Base-by-base conservation (phyloP, 1,140 invertebrate genomes). In the Drosophila repletoides region DNA sequence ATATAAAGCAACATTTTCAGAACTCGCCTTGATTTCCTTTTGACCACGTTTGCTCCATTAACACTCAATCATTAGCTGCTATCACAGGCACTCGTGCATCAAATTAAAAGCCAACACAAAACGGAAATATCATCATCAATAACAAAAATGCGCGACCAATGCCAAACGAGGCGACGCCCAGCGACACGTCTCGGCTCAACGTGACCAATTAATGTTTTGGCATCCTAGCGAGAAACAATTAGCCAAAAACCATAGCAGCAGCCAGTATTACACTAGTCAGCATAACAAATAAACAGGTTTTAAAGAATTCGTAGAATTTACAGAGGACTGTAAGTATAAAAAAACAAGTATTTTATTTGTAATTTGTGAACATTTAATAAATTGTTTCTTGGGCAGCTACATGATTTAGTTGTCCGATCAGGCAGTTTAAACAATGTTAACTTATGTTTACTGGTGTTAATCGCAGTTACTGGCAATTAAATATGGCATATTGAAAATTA, bases 11-110 rank as follows among this genome's bases (percentile, higher is more conserved):
- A 36, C 21, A 53, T 29, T 21, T 31, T 28, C n/a, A n/a, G n/a
- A n/a, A n/a, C 22, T 31, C 22, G 48, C 33, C 63, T 36, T 51
- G 69, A 83, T 73, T 83, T 68, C 74, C 59, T 65, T 59, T 40
- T 15, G 46, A 24, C 74, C 77, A 84, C 79, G 70, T 74, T 79
- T 58, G 65, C 59, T 55, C 79, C 75, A 83, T 83, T 83, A 84
- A 83, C 79, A 83, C 77, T 77, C 77, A 86, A 86, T 84, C 79
- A 84, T 72, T 68, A 66, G 74, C 65, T 41, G 41, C 59, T 79
- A 64, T 58, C 56, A 28, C 29, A 58, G 38, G 55, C 71, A 84
- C 74, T 84, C 80, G 80, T 86, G 79, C 79, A 71, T 79, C 75
- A 84, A 84, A 84, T 84, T 84, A 79, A 84, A 75, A 56, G 60